Percentiles rank a stretch among this genome's conserved stretches.
These are phyloP conservation scores for Oreochromis spilurus DNA, from an alignment of 2,113 vertebrate species.

Conservation along the genomic window DNA sequence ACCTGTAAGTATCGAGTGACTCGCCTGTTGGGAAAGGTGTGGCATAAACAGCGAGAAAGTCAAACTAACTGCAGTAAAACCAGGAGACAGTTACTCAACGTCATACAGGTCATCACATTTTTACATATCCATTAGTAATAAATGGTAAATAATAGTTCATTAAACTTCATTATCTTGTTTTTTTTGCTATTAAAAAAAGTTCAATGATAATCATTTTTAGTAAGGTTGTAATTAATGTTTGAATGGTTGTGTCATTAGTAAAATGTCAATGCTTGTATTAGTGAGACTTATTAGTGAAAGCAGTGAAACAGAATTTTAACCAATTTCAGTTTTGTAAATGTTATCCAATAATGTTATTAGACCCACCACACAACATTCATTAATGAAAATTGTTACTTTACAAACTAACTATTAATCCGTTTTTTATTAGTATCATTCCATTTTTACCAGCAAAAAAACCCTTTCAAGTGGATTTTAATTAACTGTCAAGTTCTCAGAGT, in stretches of 20 bases:
- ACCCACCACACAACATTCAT: neutral
- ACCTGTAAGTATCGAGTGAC: neutral
- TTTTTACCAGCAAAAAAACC: neutral
- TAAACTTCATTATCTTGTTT: neutral
- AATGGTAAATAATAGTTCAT: neutral
- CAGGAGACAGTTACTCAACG: neutral
- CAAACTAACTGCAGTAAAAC: neutral
- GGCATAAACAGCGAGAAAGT: neutral
- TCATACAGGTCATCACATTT: neutral
- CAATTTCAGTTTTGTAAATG: neutral
- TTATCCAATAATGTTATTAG: neutral
- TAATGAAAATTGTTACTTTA: neutral
- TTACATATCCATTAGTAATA: neutral
- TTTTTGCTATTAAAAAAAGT: neutral
- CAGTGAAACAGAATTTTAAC: neutral
- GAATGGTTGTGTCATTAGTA: neutral
- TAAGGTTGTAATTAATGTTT: neutral
- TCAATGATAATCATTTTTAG: neutral
- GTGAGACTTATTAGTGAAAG: neutral
- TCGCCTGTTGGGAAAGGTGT: neutral
- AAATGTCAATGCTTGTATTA: neutral
- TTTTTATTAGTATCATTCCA: neutral
- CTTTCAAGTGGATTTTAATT: neutral
- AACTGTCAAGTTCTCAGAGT: neutral
- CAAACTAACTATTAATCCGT: rapidly evolving